Conservation (phyloP, 2,113 vertebrate species). For the Lethenteron camtschaticum region DNA sequence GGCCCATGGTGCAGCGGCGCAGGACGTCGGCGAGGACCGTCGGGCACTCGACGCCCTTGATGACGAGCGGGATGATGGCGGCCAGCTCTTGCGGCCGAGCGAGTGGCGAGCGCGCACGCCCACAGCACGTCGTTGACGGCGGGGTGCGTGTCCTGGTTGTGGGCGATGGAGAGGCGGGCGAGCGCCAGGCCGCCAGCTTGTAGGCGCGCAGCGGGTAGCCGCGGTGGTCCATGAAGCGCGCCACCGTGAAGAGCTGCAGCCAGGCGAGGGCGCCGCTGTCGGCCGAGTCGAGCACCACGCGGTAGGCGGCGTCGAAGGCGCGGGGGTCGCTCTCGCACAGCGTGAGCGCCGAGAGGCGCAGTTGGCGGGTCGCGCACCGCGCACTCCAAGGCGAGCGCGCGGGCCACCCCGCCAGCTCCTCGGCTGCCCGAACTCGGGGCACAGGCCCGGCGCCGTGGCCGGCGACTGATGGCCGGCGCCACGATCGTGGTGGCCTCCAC, state of each 20-base stretch:
- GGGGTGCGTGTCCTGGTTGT: constrained; percentile 95
- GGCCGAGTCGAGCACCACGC: constrained; percentile 83
- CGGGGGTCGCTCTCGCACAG: constrained; percentile 97
- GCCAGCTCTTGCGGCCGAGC: constrained; percentile 96
- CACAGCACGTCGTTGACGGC: constrained; percentile 97
- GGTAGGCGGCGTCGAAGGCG: constrained; percentile 91
- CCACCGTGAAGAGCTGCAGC: constrained; percentile 90
- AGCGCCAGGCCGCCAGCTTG: constrained; percentile 91
- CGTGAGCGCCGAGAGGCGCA: constrained; percentile 78
- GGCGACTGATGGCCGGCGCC: constrained; percentile 73
- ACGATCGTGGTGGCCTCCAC: constrained; percentile 95
- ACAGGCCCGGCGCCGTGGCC: constrained; percentile 54
- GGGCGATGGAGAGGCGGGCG: constrained; percentile 90
- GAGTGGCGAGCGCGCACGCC: constrained; percentile 95
- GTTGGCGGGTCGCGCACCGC: constrained; percentile 97
- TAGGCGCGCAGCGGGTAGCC: constrained; percentile 87
- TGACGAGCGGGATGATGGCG: constrained; percentile 78
- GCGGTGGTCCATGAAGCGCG: constrained; percentile 92
- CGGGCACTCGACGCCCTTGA: constrained; percentile 91
- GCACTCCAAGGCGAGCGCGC: constrained; percentile 76
- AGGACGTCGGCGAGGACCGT: constrained; percentile 92
- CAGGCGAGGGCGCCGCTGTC: constrained; percentile 71
- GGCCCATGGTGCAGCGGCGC: constrained; percentile 83
- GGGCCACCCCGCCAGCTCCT: constrained; percentile 78
- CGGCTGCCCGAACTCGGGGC: constrained; percentile 72